Evolutionary conservation across 2,888 invertebrate genomes (phyloP).

Genomic region (Callimorpha dominula): DNA sequence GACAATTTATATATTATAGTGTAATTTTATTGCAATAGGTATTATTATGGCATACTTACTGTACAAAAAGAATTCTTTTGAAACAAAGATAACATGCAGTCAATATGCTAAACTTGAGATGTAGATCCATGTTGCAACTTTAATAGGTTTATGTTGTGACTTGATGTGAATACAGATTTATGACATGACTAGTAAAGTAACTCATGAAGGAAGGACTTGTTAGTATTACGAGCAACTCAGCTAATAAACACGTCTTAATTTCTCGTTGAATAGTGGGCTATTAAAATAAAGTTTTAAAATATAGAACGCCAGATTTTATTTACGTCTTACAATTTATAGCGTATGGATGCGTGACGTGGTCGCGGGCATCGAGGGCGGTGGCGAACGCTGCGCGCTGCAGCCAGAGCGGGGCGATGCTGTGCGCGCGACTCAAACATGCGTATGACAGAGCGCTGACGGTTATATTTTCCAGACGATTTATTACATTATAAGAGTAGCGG

Average conservation of each 20-base stretch:
- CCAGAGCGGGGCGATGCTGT: conserved; percentile 50
- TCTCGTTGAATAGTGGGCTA: conserved; percentile 83
- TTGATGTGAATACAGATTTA: conserved; percentile 75
- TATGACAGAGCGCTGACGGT: conserved; percentile 84
- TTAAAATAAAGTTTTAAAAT: conserved; percentile 85
- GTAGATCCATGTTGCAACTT: conserved; percentile 43
- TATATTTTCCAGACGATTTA: conserved; percentile 87
- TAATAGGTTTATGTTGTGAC: conserved; percentile 62
- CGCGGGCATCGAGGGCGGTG: conserved; percentile 49
- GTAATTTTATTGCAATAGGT: conserved; percentile 8
- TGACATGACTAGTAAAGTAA: conserved; percentile 66
- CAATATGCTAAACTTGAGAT: conserved; percentile 31
- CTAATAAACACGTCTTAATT: conserved; percentile 86
- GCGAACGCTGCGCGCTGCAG: conserved; percentile 30
- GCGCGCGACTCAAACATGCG: conserved; percentile 67
- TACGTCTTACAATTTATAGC: conserved; percentile 81
- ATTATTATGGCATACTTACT: conserved; percentile 12
- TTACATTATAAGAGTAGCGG: conserved; percentile 83
- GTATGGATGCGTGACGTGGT: conserved; percentile 69
- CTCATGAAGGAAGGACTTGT: conserved; percentile 80
- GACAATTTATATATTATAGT: conserved; percentile 17
- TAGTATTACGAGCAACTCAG: conserved; percentile 78
- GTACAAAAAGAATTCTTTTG: conserved; percentile 6
- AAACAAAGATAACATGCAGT: conserved; percentile 3
- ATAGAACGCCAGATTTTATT: conserved; percentile 84